phyloP scores from a whole-genome alignment of 2,797 vertebrate species.

The Pipistrellus nathusii region DNA sequence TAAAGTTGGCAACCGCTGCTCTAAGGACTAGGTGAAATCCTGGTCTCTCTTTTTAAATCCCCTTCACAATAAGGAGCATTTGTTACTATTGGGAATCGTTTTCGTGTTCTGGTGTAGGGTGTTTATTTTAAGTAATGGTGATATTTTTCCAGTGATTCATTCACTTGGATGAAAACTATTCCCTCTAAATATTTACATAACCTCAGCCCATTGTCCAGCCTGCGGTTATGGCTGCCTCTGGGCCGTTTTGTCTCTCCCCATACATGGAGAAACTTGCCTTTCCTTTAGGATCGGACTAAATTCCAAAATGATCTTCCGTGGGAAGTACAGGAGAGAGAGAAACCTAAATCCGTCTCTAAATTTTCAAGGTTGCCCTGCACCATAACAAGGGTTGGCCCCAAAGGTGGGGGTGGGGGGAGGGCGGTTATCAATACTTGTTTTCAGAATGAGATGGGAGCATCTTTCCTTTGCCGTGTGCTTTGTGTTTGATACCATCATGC shows the following conservation, averaged over 20 bases:
- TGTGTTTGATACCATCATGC: conserved; percentile 74
- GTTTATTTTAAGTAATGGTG: conserved; percentile 60
- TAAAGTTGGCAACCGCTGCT: conserved; percentile 79
- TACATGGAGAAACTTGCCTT: conserved; percentile 27
- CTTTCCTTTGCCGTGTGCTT: conserved; percentile 88
- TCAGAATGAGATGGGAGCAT: conserved; percentile 97
- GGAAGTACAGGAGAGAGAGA: conserved; percentile 42
- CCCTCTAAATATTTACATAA: conserved; percentile 42
- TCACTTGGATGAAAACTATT: conserved; percentile 52
- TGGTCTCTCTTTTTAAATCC: conserved; percentile 22
- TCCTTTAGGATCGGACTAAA: conserved; percentile 32
- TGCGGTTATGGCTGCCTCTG: conserved; percentile 50
- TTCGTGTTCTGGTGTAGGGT: conserved; percentile 60
- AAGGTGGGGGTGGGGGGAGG: conserved; percentile 68
- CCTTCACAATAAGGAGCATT: conserved; percentile 44
- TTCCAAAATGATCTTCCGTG: conserved; percentile 65
- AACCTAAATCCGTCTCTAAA: conserved; percentile 9
- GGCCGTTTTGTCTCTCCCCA: conserved; percentile 43
- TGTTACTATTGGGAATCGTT: conserved; percentile 64
- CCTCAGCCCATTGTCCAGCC: conserved; percentile 46
- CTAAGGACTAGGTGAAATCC: conserved; percentile 82
- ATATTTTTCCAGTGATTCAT: conserved; percentile 28
- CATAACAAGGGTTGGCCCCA: conserved; percentile 65
- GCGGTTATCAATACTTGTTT: conserved; percentile 81
- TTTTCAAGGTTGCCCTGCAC: conserved; percentile 44